phyloP scores from a whole-genome alignment of 2,888 invertebrate genomes.

The Stenichneumon culpator region DNA sequence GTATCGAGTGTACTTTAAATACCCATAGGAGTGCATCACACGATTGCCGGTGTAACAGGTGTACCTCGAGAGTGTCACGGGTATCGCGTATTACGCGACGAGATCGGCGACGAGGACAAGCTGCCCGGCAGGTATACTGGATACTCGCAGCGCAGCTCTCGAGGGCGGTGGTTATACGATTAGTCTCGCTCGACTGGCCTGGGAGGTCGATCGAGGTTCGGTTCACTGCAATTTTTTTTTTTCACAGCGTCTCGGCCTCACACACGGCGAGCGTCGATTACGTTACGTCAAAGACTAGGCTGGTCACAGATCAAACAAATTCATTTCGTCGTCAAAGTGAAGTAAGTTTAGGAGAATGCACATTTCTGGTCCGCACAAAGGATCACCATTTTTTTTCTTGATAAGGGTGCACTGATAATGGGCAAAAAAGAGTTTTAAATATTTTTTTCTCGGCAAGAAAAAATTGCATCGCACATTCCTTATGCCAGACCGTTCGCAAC shows the following conservation, averaged over 20 bases:
- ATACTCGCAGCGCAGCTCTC: constrained; percentile 36
- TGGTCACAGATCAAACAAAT: constrained; percentile 1
- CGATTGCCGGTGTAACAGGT: constrained; percentile 58
- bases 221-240: constrained; percentile 37
- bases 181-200: constrained; percentile 63
- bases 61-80: constrained; percentile 61
- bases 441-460: no score
- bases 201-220: constrained; percentile 59
- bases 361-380: background rate
- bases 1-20: constrained; percentile 43
- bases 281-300: background rate
- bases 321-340: background rate
- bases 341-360: background rate
- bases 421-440: background rate
- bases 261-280: background rate
- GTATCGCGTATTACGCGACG: constrained; percentile 53
- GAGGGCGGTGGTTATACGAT: constrained; percentile 36
- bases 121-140: constrained; percentile 33
- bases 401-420: background rate
- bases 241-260: background rate
- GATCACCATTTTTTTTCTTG: background rate
- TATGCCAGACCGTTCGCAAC: no score
- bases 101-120: constrained; percentile 34
- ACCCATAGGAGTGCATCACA: constrained; percentile 36
- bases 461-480: no score